phyloP scores from a whole-genome alignment of 2,113 vertebrate genomes.

The Myotis brandtii region DNA sequence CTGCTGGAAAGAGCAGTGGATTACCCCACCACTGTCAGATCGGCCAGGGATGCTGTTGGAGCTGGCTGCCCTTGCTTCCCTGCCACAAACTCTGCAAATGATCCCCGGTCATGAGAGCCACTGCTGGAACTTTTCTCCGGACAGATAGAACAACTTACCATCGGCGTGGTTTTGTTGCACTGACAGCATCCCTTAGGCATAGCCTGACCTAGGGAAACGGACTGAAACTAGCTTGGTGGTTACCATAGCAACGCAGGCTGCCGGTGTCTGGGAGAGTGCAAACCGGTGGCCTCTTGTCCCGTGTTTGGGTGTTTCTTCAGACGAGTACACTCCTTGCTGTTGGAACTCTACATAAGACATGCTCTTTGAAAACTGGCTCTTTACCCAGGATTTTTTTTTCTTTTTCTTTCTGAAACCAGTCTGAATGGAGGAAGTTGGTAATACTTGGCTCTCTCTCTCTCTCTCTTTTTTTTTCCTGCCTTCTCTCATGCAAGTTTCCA shows the following conservation, averaged over 20 bases:
- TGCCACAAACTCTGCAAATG: conserved; percentile 43
- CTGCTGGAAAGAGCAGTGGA: conserved; percentile 85
- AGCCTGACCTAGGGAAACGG: conserved; percentile 58
- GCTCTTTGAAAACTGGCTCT: conserved; percentile 74
- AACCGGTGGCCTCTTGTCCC: conserved; percentile 56
- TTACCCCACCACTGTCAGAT: conserved; percentile 79
- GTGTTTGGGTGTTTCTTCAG: conserved; percentile 69
- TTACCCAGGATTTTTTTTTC: conserved; percentile 62
- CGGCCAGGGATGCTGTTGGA: conserved; percentile 36
- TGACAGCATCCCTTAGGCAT: conserved; percentile 66
- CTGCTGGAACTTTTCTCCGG: background rate
- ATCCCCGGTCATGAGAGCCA: conserved; percentile 26
- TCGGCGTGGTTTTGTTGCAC: conserved; percentile 52
- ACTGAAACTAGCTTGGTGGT: conserved; percentile 80
- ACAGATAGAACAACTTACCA: conserved; percentile 64
- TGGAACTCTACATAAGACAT: conserved; percentile 55
- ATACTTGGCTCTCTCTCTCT: conserved; percentile 61
- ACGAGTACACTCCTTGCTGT: conserved; percentile 39
- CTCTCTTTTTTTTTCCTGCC: conserved; percentile 4
- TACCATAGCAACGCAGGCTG: conserved; percentile 77
- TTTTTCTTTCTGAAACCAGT: conserved; percentile 67
- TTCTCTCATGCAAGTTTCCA: conserved; percentile 61
- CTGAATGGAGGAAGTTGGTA: conserved; percentile 81
- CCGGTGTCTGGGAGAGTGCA: conserved; percentile 42
- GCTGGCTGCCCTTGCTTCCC: background rate